Base-by-base conservation (phyloP, 2,113 vertebrate genomes). In the Mastomys natalensis region DNA sequence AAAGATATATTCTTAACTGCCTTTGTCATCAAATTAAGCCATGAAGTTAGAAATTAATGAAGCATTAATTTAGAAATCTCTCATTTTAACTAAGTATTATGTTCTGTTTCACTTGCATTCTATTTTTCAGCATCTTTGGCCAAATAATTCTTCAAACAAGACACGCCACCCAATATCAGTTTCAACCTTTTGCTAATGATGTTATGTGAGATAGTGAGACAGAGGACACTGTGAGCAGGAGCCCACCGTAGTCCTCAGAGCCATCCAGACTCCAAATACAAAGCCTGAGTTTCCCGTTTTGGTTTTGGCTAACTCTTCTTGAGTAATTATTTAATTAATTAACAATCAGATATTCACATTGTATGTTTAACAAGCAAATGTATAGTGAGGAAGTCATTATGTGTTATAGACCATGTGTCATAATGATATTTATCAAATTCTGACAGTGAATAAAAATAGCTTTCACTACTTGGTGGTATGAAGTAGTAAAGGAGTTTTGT, bases 1-100 rank as follows among this genome's bases (percentile, higher is more conserved):
- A 99, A 98, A 94, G 97, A 97, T 98, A 97, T 98, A 98, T 94
- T 98, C 98, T 99, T 99, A 99, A 98, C 97, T 98, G 97, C 96
- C 98, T 97, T 98, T 97, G 97, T 97, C 97, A 98, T 93, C 95
- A 98, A 92, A 93, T 98, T 98, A 98, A 98, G 94, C 98, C 97
- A 98, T 98, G 98, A 98, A 98, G 98, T 98, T 98, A 98, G 98
- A 99, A 99, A 98, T 98, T 97, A 98, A 97, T 98, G 91, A 97
- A 21, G 7, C 82, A 66, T 66, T 11, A n/a, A 53, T 87, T 68
- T 64, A 66, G 21, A 51, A 70, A 37, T 68, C 64, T 9, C 87
- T 98, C 76, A 80, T 45, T 58, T 9, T 81, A 82, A 64, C 2
- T 77, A 98, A 98, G 98, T 98, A 98, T 97, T 96, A 98, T 97